Base-by-base conservation (phyloP, 1,140 invertebrate species). In the Halotydeus destructor region DNA sequence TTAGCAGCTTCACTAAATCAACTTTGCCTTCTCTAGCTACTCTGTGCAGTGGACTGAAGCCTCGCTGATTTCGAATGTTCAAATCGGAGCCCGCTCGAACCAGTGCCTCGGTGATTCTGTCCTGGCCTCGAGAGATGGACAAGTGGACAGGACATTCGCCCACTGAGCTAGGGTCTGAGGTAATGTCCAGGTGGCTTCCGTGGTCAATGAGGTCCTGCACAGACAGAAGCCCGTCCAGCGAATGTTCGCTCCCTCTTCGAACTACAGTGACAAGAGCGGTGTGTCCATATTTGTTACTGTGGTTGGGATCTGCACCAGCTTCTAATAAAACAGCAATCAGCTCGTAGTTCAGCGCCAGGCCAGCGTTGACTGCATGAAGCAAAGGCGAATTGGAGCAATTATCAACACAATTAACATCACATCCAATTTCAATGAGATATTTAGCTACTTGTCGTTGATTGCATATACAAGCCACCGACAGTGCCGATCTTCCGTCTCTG, bases 391-490 rank as follows among this genome's bases (percentile, higher is more conserved):
- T 85, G 44, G 82, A 91, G 30, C 86, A 68, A 58, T 89, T 76
- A 31, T 47, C 43, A 12, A 5, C 11, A 14, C 18, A 24, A 31
- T 47, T 47, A 14, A 93, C 65, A 50, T 83, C 86, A 0, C 86
- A 83, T 60, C 91, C 82, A 56, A 85, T 74, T 59, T 93, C 85
- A 24, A 98, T 64, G 59, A 97, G 96, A 38, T 96, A 63, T 60
- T 96, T 88, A 12, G 86, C 88, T 9, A 98, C 89, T 68, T 96
- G 88, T 5, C 86, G 83, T 59, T 82, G 89, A 59, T 98, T 94
- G 59, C 94, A 93, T 67, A 94, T 84, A 19, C 88, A 88, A 1
- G 91, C 91, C 24, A 89, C 52, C 47, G 70, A 65, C 4, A 71
- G 55, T 0, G 68, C 65, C 0, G 67, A 69, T 47, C 67, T 65